These are phyloP conservation scores for Eretmochelys imbricata DNA, from an alignment of 2,113 vertebrate species.

Conservation along the genomic window DNA sequence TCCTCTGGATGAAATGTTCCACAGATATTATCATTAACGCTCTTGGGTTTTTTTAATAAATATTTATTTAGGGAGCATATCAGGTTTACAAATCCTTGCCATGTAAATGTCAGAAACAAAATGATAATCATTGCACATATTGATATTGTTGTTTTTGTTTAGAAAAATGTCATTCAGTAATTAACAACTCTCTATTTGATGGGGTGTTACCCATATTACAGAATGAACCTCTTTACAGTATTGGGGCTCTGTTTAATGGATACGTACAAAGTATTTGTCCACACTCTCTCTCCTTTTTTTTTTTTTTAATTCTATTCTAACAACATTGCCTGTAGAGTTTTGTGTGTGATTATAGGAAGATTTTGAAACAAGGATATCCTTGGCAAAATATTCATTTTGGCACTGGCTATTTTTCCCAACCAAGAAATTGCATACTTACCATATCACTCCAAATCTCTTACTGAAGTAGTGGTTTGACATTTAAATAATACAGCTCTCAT, in stretches of 20 bases:
- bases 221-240: background rate
- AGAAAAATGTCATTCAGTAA: background rate
- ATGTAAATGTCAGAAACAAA: background rate
- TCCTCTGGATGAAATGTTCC: background rate
- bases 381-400: background rate
- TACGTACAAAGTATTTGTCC: background rate
- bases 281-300: background rate
- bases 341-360: background rate
- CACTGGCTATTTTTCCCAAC: background rate
- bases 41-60: background rate
- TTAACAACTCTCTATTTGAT: background rate
- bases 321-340: background rate
- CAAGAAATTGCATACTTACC: background rate
- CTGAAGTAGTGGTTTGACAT: background rate
- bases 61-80: background rate
- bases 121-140: background rate
- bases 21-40: background rate
- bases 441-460: background rate
- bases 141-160: background rate
- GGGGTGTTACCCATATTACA: background rate
- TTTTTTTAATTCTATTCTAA: background rate
- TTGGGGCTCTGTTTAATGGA: background rate
- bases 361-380: conserved; percentile 4
- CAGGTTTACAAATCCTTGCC: background rate
- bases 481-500: background rate